phyloP scores from a whole-genome alignment of 2,888 invertebrate genomes.

The Pristionchus maxplancki region DNA sequence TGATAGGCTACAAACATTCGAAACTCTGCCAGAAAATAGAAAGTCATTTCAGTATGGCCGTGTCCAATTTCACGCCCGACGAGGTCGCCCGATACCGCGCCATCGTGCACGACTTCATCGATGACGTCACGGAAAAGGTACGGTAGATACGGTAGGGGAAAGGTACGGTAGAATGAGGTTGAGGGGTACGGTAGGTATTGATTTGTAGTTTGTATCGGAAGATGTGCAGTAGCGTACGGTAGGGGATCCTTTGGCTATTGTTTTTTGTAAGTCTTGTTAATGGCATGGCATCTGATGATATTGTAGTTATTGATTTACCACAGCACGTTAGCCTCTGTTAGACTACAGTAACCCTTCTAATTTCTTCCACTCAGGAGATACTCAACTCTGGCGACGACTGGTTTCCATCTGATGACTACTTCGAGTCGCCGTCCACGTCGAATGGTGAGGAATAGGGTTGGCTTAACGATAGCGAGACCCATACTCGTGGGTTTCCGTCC shows the following conservation, averaged over 20 bases:
- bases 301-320: too few species aligned
- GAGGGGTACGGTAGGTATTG: background rate
- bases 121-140: constrained; percentile 54
- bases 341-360: constrained; percentile 14
- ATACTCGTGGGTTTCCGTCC: too few species aligned
- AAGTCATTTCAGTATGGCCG: constrained; percentile 2
- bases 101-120: constrained; percentile 57
- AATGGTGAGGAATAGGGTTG: background rate
- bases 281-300: too few species aligned
- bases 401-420: background rate
- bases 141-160: background rate
- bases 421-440: background rate
- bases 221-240: too few species aligned
- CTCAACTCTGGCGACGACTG: constrained; percentile 9
- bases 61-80: background rate
- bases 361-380: constrained; percentile 30
- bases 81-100: constrained; percentile 55
- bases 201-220: background rate
- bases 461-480: too few species aligned
- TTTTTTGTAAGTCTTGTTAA: too few species aligned
- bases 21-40: too few species aligned
- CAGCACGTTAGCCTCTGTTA: too few species aligned
- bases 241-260: too few species aligned
- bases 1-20: too few species aligned
- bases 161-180: too few species aligned